phyloP scores from a whole-genome alignment of 2,113 vertebrate genomes.

The Thalassarche chlororhynchos region DNA sequence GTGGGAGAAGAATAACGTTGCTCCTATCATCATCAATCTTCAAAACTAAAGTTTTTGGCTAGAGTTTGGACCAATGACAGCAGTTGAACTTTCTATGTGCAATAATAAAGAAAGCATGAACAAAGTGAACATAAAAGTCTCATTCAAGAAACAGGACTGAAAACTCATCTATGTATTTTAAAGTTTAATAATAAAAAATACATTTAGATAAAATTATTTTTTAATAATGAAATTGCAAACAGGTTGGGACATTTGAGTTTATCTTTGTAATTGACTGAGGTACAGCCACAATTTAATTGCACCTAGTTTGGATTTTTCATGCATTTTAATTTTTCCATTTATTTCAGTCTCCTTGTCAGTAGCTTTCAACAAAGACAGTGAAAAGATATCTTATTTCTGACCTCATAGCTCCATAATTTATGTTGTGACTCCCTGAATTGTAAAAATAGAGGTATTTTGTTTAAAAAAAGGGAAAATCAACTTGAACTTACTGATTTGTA shows the following conservation, averaged over 20 bases:
- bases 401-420: background rate
- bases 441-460: background rate
- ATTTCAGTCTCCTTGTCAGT: background rate
- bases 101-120: background rate
- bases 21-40: background rate
- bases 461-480: background rate
- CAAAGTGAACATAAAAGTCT: background rate
- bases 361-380: background rate
- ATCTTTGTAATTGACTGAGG: background rate
- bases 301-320: background rate
- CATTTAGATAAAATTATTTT: background rate
- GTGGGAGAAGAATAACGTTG: background rate
- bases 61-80: background rate
- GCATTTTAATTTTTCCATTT: background rate
- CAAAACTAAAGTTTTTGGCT: background rate
- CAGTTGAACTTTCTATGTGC: background rate
- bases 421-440: background rate
- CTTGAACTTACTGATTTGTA: constrained; percentile 1
- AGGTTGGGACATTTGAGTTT: background rate
- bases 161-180: background rate
- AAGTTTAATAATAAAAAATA: background rate
- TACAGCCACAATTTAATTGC: background rate
- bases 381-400: background rate
- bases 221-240: background rate
- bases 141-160: background rate